Evolutionary conservation across 2,113 vertebrate species (phyloP).

Genomic region (Melozone crissalis): DNA sequence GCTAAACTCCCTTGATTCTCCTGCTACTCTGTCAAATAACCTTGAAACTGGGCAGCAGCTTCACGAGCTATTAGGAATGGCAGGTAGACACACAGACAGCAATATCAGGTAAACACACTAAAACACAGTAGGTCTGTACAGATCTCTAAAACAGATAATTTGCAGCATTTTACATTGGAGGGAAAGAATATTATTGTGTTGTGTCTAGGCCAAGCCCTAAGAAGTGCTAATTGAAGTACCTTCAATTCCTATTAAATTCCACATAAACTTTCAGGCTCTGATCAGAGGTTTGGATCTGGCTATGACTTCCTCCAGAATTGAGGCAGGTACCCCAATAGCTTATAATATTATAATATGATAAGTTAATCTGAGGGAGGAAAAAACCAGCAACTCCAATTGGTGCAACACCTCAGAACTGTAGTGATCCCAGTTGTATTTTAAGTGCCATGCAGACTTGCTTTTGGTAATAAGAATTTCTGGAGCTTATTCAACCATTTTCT

Average conservation of each 20-base stretch:
- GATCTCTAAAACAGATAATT: neutral
- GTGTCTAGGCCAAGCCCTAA: neutral
- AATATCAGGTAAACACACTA: neutral
- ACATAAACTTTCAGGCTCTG: neutral
- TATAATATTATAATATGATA: neutral
- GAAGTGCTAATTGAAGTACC: neutral
- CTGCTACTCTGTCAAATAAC: neutral
- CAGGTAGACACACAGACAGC: neutral
- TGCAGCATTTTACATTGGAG: neutral
- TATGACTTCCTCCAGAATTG: neutral
- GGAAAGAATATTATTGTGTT: neutral
- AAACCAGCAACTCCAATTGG: neutral
- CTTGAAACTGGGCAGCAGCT: neutral
- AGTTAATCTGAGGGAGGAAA: neutral
- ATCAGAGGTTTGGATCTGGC: neutral
- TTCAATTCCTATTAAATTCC: neutral
- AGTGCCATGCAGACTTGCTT: rapidly evolving
- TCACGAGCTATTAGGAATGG: neutral
- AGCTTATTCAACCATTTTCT: neutral
- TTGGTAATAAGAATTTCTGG: neutral
- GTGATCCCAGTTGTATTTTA: neutral
- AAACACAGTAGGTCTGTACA: neutral
- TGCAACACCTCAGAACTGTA: neutral
- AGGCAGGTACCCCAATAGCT: neutral
- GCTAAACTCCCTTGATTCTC: neutral